phyloP scores from a whole-genome alignment of 2,888 invertebrate genomes.

The Laspeyria flexula region DNA sequence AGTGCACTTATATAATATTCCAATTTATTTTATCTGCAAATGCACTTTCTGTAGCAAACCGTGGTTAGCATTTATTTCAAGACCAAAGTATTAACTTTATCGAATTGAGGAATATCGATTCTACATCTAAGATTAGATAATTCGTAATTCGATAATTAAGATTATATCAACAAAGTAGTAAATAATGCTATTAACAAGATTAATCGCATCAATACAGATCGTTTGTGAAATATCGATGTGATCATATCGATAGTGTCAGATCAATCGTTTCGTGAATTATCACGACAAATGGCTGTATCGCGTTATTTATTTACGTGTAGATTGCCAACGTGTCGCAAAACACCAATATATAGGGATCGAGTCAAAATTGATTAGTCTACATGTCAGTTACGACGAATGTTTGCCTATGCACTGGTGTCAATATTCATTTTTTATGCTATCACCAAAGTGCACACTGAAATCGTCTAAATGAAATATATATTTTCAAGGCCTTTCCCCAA shows the following conservation, averaged over 20 bases:
- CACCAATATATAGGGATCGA: background rate
- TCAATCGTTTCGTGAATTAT: conserved; percentile 1
- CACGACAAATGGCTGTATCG: background rate
- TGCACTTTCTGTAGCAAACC: no score
- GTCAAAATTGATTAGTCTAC: background rate
- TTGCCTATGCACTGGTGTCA: background rate
- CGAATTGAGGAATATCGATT: background rate
- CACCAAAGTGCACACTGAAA: no score
- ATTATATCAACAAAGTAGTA: background rate
- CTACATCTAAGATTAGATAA: background rate
- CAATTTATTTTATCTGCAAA: no score
- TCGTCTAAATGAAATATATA: no score
- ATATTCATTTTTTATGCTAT: background rate
- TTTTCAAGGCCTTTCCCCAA: no score
- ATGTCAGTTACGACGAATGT: background rate
- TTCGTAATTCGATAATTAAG: background rate
- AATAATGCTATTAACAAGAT: background rate
- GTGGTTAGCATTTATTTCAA: no score
- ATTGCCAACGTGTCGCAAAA: background rate
- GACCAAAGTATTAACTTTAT: background rate
- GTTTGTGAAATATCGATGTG: background rate
- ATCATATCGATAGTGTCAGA: background rate
- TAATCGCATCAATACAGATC: background rate
- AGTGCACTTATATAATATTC: no score
- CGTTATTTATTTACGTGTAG: background rate